phyloP scores from a whole-genome alignment of 2,113 vertebrate species.

The Solea senegalensis region DNA sequence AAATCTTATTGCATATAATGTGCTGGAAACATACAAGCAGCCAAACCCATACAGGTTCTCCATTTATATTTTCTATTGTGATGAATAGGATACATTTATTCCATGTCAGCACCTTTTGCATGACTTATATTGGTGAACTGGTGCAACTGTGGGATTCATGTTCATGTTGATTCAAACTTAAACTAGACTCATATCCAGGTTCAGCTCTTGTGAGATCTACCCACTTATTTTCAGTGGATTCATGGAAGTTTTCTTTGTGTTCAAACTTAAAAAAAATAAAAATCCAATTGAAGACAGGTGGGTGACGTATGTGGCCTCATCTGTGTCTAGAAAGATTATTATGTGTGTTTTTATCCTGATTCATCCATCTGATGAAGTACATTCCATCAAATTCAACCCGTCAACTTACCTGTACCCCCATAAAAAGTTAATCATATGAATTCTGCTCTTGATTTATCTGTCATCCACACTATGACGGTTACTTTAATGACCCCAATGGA shows the following conservation, averaged over 20 bases:
- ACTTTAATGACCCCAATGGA: no score
- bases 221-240: neutral
- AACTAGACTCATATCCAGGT: conserved; percentile 23
- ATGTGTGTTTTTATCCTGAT: neutral
- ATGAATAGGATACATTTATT: conserved; percentile 38
- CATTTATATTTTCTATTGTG: conserved; percentile 20
- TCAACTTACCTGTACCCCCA: no score
- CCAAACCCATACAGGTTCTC: conserved; percentile 2
- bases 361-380: conserved; percentile 1
- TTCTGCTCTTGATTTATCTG: no score
- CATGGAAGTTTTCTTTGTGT: neutral
- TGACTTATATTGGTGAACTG: conserved; percentile 16
- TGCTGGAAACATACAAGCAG: neutral
- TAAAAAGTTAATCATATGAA: no score
- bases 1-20: no score
- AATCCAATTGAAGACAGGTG: no score
- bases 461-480: no score
- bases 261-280: neutral
- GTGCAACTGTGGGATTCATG: conserved; percentile 20
- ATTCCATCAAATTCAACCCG: neutral
- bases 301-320: no score
- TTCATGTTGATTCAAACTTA: neutral
- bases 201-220: conserved; percentile 1
- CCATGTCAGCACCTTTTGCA: neutral
- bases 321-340: no score